Conservation (phyloP, 2,797 vertebrate species). For the Acrocephalus scirpaceus region DNA sequence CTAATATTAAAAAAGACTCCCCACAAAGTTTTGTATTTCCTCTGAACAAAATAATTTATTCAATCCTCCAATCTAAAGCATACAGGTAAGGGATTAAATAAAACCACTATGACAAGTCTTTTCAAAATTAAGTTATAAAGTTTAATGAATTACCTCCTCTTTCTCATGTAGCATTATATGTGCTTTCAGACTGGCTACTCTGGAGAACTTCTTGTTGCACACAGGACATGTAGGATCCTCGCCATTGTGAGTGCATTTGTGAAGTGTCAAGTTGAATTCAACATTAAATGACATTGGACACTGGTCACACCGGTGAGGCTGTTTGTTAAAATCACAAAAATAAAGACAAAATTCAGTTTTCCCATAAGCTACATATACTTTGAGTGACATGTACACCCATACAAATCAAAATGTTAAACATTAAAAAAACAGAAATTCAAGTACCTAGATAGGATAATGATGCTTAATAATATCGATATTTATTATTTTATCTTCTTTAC, state of each 20-base stretch:
- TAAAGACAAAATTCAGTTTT: slow-evolving; percentile 43
- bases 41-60: neutral
- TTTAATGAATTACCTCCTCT: slow-evolving; percentile 87
- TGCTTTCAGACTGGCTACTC: slow-evolving; percentile 96
- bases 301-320: slow-evolving; percentile 96
- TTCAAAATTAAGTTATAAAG: neutral
- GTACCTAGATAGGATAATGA: neutral
- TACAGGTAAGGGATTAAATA: neutral
- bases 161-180: slow-evolving; percentile 98
- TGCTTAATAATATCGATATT: neutral
- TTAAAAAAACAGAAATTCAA: neutral
- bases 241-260: slow-evolving; percentile 92
- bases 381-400: neutral
- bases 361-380: neutral
- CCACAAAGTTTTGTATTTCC: neutral
- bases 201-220: slow-evolving; percentile 94
- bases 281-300: slow-evolving; percentile 96
- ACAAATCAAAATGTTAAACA: neutral
- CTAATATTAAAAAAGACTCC: neutral
- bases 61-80: neutral
- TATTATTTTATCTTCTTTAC: neutral
- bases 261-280: slow-evolving; percentile 95
- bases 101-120: neutral
- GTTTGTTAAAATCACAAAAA: slow-evolving; percentile 68
- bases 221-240: slow-evolving; percentile 91